These are phyloP conservation scores for Microcaecilia unicolor DNA, from an alignment of 2,797 vertebrate genomes.

Conservation along the genomic window DNA sequence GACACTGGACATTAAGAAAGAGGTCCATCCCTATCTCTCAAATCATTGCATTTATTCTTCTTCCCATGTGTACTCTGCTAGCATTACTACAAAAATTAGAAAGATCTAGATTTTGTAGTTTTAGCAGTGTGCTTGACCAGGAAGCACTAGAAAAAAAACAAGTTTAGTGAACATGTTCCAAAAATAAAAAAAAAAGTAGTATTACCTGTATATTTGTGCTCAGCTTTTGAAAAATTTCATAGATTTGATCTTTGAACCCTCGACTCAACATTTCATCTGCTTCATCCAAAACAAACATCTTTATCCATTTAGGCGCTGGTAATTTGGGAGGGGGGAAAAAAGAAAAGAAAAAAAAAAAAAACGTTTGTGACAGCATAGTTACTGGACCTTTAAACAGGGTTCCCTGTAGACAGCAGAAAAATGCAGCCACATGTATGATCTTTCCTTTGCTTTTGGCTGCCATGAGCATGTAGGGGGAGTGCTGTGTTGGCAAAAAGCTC, in stretches of 20 bases:
- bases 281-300: constrained; percentile 98
- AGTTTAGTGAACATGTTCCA: too few species aligned
- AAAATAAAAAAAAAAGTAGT: too few species aligned
- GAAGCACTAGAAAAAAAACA: constrained; percentile 41
- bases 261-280: constrained; percentile 98
- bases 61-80: constrained; percentile 73
- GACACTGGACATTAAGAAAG: constrained; percentile 96
- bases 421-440: too few species aligned
- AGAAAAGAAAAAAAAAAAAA: rapidly evolving
- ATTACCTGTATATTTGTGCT: constrained; percentile 93
- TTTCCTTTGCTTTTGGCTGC: too few species aligned
- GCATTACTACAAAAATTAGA: constrained; percentile 70
- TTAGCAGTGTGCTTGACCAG: constrained; percentile 84
- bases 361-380: too few species aligned
- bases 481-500: too few species aligned
- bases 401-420: too few species aligned
- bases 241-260: constrained; percentile 98
- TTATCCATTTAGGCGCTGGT: constrained; percentile 87
- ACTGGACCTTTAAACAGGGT: too few species aligned
- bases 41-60: constrained; percentile 64
- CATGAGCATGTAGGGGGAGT: too few species aligned
- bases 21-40: constrained; percentile 70
- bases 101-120: constrained; percentile 58
- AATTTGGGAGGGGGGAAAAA: too few species aligned
- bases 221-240: constrained; percentile 95